A percentile compares a stretch with the other conserved stretches of the same genome.
These are phyloP conservation scores for silkworm (Bombyx mori) DNA, from an alignment of 1,140 invertebrate species.

Conservation along the genomic window ASM3026992v2 NC_085120.1:5166501-5167000, in stretches of 20 bases:
- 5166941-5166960: no score
- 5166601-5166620: conserved; percentile 44
- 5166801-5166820: conserved; percentile 33
- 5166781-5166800: conserved; percentile 12
- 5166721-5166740: conserved; percentile 17
- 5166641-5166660: conserved; percentile 29
- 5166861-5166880: conserved; percentile 21
- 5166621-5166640: conserved; percentile 15
- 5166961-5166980: no score
- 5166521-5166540: no score
- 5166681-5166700: conserved; percentile 34
- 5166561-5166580: no score
- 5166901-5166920: conserved; percentile 7
- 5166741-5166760: conserved; percentile 43
- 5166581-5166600: conserved; percentile 49
- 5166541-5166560: no score
- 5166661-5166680: conserved; percentile 30
- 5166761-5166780: conserved; percentile 28
- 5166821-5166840: conserved; percentile 39
- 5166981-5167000: no score
- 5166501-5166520: no score
- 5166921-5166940: no score
- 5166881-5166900: conserved; percentile 23
- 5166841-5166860: conserved; percentile 30
- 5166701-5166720: conserved; percentile 42